These are phyloP conservation scores for Nycticebus coucang DNA, from an alignment of 2,113 vertebrate species.

Conservation along the genomic window DNA sequence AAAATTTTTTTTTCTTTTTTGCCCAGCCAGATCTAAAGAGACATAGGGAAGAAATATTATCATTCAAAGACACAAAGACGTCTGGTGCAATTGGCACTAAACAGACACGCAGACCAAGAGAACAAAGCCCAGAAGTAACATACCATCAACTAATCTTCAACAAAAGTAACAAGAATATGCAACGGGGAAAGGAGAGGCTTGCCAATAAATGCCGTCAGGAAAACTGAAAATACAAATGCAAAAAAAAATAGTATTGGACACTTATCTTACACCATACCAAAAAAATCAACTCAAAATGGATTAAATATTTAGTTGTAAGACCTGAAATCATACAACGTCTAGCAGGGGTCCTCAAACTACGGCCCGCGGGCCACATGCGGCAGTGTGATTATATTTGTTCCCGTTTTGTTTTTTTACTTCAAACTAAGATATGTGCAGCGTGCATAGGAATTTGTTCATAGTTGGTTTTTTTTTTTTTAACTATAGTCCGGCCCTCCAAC, in stretches of 20 bases:
- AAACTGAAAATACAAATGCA: not conserved
- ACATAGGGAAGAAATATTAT: not conserved
- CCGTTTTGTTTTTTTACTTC: too few species aligned
- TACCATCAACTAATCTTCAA: not conserved
- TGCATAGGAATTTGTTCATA: too few species aligned
- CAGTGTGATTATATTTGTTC: too few species aligned
- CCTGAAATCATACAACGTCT: not conserved
- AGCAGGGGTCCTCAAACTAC: too few species aligned
- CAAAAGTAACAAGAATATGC: not conserved
- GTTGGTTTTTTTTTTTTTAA: too few species aligned
- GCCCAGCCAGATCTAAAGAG: not conserved
- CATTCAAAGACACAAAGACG: constrained; percentile 38
- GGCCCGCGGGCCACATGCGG: too few species aligned
- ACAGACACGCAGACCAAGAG: not conserved
- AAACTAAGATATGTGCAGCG: too few species aligned
- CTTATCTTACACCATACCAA: not conserved
- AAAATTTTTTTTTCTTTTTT: constrained; percentile 49
- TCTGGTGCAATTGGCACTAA: not conserved
- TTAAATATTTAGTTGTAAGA: not conserved
- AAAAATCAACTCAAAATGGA: not conserved
- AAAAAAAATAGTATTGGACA: not conserved
- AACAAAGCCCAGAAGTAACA: not conserved
- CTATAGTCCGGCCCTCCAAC: too few species aligned
- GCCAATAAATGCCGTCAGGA: not conserved
- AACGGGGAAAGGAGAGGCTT: not conserved